A percentile compares a stretch with the other conserved stretches of the same genome.
These are phyloP conservation scores for Lacanobia wlatinum DNA, from an alignment of 2,888 invertebrate species.

Conservation along the genomic window DNA sequence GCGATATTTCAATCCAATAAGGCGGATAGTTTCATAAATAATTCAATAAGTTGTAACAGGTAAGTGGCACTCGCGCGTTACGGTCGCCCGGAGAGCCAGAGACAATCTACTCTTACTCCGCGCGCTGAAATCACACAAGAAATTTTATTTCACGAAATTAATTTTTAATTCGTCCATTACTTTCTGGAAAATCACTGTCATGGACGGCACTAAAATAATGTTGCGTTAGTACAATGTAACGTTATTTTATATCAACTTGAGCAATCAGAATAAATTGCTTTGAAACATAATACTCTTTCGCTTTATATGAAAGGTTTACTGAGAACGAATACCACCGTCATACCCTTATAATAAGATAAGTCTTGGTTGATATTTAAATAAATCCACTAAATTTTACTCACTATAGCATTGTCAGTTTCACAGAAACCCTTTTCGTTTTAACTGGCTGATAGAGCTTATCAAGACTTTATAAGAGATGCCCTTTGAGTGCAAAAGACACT, in stretches of 20 bases:
- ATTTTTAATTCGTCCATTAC: slow-evolving; percentile 80
- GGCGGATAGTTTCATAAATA: slow-evolving; percentile 88
- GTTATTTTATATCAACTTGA: slow-evolving; percentile 27
- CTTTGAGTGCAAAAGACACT: slow-evolving; percentile 70
- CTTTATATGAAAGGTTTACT: slow-evolving; percentile 32
- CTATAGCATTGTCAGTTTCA: slow-evolving; percentile 68
- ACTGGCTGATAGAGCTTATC: slow-evolving; percentile 74
- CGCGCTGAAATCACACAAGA: slow-evolving; percentile 79
- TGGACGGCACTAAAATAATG: slow-evolving; percentile 50
- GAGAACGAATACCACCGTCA: slow-evolving; percentile 44
- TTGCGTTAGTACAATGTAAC: slow-evolving; percentile 17
- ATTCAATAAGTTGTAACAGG: slow-evolving; percentile 89
- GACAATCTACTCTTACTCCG: slow-evolving; percentile 75
- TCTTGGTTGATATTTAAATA: slow-evolving; percentile 65
- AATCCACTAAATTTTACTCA: slow-evolving; percentile 59
- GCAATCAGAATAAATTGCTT: slow-evolving; percentile 13
- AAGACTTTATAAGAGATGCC: slow-evolving; percentile 72
- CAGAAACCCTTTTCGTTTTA: slow-evolving; percentile 73
- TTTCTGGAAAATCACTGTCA: slow-evolving; percentile 67
- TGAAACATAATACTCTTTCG: slow-evolving; percentile 31
- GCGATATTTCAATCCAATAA: slow-evolving; percentile 88
- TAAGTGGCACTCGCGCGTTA: slow-evolving; percentile 88
- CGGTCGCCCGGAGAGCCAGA: slow-evolving; percentile 80
- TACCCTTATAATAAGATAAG: slow-evolving; percentile 52
- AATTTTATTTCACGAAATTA: slow-evolving; percentile 83